These are phyloP conservation scores for Stegana nigrithorax DNA, from an alignment of 2,888 invertebrate genomes.

Conservation along the genomic window DNA sequence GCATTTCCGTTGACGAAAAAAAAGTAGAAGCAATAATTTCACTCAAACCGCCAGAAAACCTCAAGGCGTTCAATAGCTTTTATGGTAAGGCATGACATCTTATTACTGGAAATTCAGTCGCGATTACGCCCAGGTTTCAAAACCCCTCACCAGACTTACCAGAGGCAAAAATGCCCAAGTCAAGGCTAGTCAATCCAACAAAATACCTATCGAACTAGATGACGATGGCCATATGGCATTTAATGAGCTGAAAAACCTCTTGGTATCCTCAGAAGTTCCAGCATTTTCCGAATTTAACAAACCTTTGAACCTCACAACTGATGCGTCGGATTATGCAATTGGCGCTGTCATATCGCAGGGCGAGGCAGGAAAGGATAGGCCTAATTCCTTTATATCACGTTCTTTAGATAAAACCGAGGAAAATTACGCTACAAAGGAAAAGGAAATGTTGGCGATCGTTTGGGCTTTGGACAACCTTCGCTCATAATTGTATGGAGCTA, in stretches of 20 bases:
- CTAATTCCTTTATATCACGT: conserved; percentile 17
- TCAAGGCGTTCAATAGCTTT: background rate
- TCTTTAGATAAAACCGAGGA: conserved; percentile 1
- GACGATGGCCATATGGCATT: too few relatives aligned
- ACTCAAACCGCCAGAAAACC: too few relatives aligned
- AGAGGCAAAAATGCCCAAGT: conserved; percentile 23
- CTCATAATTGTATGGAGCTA: conserved; percentile 26
- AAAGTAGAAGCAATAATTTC: too few relatives aligned
- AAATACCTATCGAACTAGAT: too few relatives aligned
- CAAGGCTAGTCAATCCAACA: too few relatives aligned
- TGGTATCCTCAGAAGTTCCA: too few relatives aligned
- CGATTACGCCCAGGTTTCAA: conserved; percentile 22
- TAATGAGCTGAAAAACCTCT: too few relatives aligned
- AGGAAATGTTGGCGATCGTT: conserved; percentile 28
- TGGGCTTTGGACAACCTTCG: conserved; percentile 26
- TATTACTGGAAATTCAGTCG: conserved; percentile 4
- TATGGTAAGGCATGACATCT: background rate
- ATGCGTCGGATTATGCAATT: conserved; percentile 31
- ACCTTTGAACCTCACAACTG: conserved; percentile 31
- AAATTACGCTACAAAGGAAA: conserved; percentile 22
- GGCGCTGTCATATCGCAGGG: too few relatives aligned
- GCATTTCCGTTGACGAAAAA: conserved; percentile 22
- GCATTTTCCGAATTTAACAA: conserved; percentile 33
- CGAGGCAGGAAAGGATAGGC: conserved; percentile 21
- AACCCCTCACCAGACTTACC: conserved; percentile 19